Evolutionary conservation across 64 coral and sea anemone genomes (phyloP).

Genomic region (Actinia tenebrosa): DNA sequence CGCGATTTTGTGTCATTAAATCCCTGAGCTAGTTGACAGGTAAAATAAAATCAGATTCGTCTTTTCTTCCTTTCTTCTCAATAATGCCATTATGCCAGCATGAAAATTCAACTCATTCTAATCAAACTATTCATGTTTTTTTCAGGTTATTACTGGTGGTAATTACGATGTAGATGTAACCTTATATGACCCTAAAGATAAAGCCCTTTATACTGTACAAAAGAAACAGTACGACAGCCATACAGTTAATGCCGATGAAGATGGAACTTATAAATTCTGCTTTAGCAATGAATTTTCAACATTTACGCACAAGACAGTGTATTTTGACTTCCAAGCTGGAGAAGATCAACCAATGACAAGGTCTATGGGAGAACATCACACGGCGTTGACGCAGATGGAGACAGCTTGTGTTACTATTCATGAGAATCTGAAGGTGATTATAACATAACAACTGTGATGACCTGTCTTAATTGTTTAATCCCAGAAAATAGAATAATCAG

Average conservation of each 20-base stretch:
- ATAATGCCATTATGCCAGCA: too few species aligned
- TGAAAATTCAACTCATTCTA: too few species aligned
- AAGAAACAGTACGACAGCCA: conserved; percentile 99
- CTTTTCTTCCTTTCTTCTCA: too few species aligned
- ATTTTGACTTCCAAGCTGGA: conserved; percentile 97
- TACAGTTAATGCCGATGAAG: conserved; percentile 59
- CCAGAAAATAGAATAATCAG: too few species aligned
- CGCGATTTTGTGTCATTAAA: too few species aligned
- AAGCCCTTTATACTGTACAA: conserved; percentile 73
- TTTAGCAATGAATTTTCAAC: conserved; percentile 99
- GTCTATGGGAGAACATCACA: conserved; percentile 73
- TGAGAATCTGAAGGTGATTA: conserved; percentile 82
- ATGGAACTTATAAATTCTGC: conserved; percentile 92
- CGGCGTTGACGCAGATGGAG: conserved; percentile 90
- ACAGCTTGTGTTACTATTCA: conserved; percentile 91
- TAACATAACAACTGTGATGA: too few species aligned
- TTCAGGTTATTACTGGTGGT: conserved; percentile 93
- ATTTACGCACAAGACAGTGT: conserved; percentile 95
- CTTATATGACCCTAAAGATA: conserved; percentile 69
- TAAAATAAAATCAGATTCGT: too few species aligned
- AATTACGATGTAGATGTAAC: conserved; percentile 98
- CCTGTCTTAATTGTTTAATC: too few species aligned
- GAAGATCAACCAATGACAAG: conserved; percentile 73
- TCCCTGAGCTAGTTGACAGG: too few species aligned
- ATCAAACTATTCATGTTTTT: background rate